These are phyloP conservation scores for Pteronotus mesoamericanus DNA, from an alignment of 2,797 vertebrate species.

Conservation along the genomic window DNA sequence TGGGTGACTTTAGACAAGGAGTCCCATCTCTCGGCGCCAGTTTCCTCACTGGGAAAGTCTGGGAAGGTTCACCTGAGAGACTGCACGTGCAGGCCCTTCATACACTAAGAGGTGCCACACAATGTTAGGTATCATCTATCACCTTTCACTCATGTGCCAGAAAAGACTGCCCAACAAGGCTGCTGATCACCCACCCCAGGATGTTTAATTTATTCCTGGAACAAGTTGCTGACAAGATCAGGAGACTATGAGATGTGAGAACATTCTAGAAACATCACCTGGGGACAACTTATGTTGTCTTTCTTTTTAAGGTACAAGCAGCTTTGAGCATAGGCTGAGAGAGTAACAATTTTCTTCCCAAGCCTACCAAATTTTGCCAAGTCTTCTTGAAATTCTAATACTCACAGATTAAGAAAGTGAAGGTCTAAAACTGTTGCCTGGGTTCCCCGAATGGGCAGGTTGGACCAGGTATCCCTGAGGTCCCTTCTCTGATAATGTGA, in stretches of 20 bases:
- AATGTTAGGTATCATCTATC: accelerated
- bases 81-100: not conserved
- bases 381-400: not conserved
- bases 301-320: not conserved
- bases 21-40: not conserved
- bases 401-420: not conserved
- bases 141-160: not conserved
- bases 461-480: not conserved
- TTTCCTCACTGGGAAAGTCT: not conserved
- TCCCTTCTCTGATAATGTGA: not conserved
- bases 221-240: not conserved
- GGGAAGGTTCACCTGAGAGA: not conserved
- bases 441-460: not conserved
- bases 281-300: not conserved
- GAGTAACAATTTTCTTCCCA: not conserved
- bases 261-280: conserved; percentile 20
- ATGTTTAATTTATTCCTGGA: not conserved
- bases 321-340: not conserved
- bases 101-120: accelerated
- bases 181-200: not conserved
- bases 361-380: not conserved
- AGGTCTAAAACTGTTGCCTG: not conserved
- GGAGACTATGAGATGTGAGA: not conserved
- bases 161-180: not conserved
- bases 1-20: not conserved